Evolutionary conservation across 2,888 invertebrate species (phyloP).

Genomic region (Gandaritis pyraliata): DNA sequence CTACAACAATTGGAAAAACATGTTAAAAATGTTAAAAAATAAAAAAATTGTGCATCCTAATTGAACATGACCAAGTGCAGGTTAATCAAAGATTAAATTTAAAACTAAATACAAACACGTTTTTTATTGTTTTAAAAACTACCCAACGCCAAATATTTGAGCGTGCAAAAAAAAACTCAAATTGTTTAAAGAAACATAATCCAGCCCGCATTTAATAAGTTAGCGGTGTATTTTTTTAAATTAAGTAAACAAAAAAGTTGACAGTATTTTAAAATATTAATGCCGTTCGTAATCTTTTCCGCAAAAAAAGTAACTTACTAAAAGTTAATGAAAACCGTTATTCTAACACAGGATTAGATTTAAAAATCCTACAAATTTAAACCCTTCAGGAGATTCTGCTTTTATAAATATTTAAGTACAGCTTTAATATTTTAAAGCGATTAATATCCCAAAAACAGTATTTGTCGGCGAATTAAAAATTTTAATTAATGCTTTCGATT

Average conservation of each 20-base stretch:
- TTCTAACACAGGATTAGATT: constrained; percentile 56
- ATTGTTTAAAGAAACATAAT: constrained; percentile 2
- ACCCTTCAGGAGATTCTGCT: constrained; percentile 21
- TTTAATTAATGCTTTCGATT: constrained; percentile 7
- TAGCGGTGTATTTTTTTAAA: constrained; percentile 18
- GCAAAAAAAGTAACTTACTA: constrained; percentile 29
- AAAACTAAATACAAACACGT: too few relatives aligned
- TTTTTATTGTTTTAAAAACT: too few relatives aligned
- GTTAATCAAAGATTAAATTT: neutral
- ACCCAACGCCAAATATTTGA: neutral
- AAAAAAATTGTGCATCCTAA: constrained; percentile 19
- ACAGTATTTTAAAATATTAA: constrained; percentile 8
- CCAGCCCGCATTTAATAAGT: constrained; percentile 24
- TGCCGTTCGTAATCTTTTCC: constrained; percentile 25
- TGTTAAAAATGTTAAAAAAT: constrained; percentile 36
- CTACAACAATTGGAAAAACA: constrained; percentile 87
- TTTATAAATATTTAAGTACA: constrained; percentile 42
- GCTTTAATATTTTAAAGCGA: constrained; percentile 62
- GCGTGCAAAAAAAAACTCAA: neutral
- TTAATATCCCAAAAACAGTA: constrained; percentile 51
- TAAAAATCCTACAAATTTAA: constrained; percentile 43
- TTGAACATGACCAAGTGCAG: constrained; percentile 1
- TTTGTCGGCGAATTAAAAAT: constrained; percentile 25
- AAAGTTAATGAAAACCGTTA: constrained; percentile 45
- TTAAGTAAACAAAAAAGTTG: neutral